Base-by-base conservation (phyloP, 2,888 invertebrate species). In the Lepidonotus clava region DNA sequence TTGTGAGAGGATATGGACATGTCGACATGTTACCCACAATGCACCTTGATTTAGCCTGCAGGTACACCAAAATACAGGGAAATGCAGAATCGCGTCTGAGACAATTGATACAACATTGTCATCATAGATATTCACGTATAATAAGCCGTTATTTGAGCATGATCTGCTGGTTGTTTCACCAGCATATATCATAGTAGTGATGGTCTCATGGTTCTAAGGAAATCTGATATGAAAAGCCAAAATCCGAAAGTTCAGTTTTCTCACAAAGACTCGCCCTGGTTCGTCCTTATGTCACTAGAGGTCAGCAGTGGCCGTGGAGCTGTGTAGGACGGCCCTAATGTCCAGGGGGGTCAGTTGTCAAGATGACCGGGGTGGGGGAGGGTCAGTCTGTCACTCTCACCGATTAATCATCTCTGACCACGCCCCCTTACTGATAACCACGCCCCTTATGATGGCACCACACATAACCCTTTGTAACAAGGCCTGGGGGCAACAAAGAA, bases 381-480 rank as follows among this genome's bases (percentile, higher is more conserved):
- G 71, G 71, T 71, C 36, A 71, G 21, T 38, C 71, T 71, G 71
- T 71, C 71, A 71, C 38, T 38, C 34, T 36, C 36, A 38, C 71
- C 71, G 1, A 71, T 71, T 38, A 71, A 71, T 71, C 71, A 71
- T 38, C 36, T 11, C 71, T 71, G 6, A 71, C 71, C 38, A 71
- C 71, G 71, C 71, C 71, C 38, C 14, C 36, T 38, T 61, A 18
- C 18, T 38, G 21, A 14, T 71, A 24, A n/a, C 71, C 71, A 71
- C 71, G 71, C 71, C 71, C 71, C 71, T 34, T 71, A 71, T 71
- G 71, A 71, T 38, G 38, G 24, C 71, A 71, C 36, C 71, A 38
- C 11, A 34, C 71, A 71, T 71, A 71, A 71, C 71, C 36, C 71
- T n/a, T 71, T 71, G 71, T 71, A 71, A 71, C 38, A 18, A 21